Evolutionary conservation across 2,888 invertebrate species (phyloP), one percentile per base, ranked within the genome.

Genomic region (Elysia crispata): DNA sequence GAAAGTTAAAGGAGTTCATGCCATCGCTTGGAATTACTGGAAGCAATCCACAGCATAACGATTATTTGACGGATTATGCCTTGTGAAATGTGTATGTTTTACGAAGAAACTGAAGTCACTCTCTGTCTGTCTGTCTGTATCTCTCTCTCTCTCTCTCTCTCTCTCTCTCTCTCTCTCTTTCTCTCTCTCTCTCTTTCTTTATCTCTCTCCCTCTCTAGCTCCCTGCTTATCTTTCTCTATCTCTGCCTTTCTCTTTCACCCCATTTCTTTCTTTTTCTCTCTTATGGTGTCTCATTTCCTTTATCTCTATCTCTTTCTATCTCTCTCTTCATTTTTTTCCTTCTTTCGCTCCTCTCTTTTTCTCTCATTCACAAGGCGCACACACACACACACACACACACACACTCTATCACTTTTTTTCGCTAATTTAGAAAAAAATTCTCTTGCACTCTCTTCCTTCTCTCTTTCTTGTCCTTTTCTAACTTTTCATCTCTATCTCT

Each of bases 211-310:
- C 83, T 84, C 76, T n/a, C n/a, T n/a, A n/a, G n/a, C n/a, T 83
- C 73, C 85, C 83, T 69, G 76, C 83, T 66, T 80, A 67, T 73
- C 83, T 85, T 69, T 80, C 82, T 31, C 85, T 82, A 41, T 86
- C 82, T 89, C 76, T 86, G 80, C 18, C 83, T 85, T 78, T 86
- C 82, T 50, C 89, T 82, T 76, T 88, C 86, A 11, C 80, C 83
- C 25, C 81, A 82, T 70, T 88, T 80, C 74, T 87, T 80, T 79
- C 85, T 85, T 62, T 85, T 81, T 33, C 87, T 81, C 31, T 81
- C 80, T 30, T 85, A 75, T 67, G 85, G 81, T 23, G 84, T 86
- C 74, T 85, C 82, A 23, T 18, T 60, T 60, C 15, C 60, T 60
- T 15, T 60, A 5, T 60, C 15, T 60, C 60, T 60, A 5, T 23